Percentiles rank a stretch among this genome's conserved stretches.
Evolutionary conservation across 2,797 vertebrate genomes (phyloP).

Genomic region (Rhadinocentrus ornatus): DNA sequence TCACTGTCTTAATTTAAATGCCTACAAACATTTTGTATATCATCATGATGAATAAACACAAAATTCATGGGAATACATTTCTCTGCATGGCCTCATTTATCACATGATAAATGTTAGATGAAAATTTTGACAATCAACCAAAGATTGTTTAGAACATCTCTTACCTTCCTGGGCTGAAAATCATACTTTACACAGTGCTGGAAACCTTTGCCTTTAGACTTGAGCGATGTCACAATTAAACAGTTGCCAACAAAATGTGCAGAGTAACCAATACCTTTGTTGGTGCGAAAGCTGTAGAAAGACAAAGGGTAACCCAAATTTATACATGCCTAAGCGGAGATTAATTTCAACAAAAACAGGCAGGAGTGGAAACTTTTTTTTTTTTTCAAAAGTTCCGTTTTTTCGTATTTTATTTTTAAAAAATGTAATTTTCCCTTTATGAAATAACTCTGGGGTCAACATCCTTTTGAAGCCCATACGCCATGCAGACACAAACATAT

Average conservation of each 20-base stretch:
- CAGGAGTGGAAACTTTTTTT: not conserved
- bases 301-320: constrained; percentile 6
- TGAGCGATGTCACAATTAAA: constrained; percentile 96
- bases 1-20: not conserved
- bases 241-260: constrained; percentile 97
- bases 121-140: not conserved
- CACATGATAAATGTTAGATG: not conserved
- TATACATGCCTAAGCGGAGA: constrained; percentile 10
- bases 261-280: constrained; percentile 97
- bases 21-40: not conserved
- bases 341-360: not conserved
- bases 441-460: constrained; percentile 10
- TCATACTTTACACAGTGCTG: constrained; percentile 98
- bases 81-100: not conserved
- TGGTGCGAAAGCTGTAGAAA: constrained; percentile 92
- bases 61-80: not conserved
- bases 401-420: no score
- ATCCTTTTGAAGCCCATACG: constrained; percentile 1
- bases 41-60: not conserved
- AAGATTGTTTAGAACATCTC: constrained; percentile 2
- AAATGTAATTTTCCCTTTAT: no score
- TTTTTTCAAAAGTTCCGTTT: no score
- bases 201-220: constrained; percentile 98
- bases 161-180: constrained; percentile 97
- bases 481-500: constrained; percentile 26